Evolutionary conservation across 2,797 vertebrate genomes (phyloP).

Genomic region (Phataginus tetradactyla): DNA sequence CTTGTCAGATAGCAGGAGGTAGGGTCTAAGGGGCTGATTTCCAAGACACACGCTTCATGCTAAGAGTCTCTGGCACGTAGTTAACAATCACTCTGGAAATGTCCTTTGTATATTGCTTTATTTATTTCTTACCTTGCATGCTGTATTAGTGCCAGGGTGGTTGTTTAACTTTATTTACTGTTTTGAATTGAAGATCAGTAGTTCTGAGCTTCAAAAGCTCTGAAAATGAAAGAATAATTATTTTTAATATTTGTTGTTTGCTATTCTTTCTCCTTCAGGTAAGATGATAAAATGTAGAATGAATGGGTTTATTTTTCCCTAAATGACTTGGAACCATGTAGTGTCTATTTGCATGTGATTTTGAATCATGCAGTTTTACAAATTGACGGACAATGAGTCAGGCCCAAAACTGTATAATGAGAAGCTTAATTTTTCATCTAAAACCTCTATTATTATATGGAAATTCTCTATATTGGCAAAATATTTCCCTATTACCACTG

Average conservation of each 20-base stretch:
- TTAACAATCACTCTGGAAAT: background rate
- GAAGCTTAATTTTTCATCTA: slow-evolving; percentile 39
- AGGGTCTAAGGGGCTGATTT: background rate
- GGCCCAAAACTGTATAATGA: slow-evolving; percentile 36
- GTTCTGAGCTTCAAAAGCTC: background rate
- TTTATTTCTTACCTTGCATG: background rate
- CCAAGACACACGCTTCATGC: background rate
- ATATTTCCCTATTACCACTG: background rate
- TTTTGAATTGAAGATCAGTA: background rate
- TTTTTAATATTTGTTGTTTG: background rate
- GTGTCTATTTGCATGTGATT: background rate
- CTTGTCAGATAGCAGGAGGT: background rate
- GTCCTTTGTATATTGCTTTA: background rate
- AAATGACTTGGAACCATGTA: background rate
- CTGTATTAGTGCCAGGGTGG: background rate
- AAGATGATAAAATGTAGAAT: background rate
- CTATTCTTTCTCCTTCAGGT: background rate
- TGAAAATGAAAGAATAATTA: background rate
- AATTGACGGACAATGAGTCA: background rate
- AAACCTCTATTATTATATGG: background rate
- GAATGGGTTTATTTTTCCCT: background rate
- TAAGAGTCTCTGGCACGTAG: background rate
- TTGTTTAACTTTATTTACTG: background rate
- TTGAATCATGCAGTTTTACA: background rate
- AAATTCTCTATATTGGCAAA: slow-evolving; percentile 11